Conservation (phyloP, 2,113 vertebrate species). For the Chloebia gouldiae region DNA sequence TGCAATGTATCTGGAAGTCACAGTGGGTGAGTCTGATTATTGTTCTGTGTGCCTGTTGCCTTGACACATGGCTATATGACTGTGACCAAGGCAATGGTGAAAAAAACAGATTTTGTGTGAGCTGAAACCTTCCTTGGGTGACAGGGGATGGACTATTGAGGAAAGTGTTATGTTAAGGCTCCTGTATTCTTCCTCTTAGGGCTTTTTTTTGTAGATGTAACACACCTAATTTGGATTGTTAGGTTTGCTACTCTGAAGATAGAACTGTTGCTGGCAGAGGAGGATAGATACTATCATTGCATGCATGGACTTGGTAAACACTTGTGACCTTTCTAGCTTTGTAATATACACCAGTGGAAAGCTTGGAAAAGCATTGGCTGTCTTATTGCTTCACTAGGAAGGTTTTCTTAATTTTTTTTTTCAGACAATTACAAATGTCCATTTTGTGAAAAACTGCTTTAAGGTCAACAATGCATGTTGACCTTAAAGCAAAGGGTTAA, state of each 20-base stretch:
- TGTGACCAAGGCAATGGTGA: not conserved
- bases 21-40: not conserved
- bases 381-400: not conserved
- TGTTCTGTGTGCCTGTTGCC: not conserved
- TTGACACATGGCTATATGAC: not conserved
- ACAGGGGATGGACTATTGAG: not conserved
- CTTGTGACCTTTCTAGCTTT: not conserved
- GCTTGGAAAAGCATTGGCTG: not conserved
- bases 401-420: not conserved
- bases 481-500: not conserved
- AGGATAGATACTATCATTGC: not conserved
- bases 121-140: not conserved
- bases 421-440: not conserved
- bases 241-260: not conserved
- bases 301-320: not conserved
- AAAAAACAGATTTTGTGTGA: not conserved
- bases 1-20: not conserved
- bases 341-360: not conserved
- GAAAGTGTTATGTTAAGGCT: not conserved
- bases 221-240: not conserved
- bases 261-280: not conserved
- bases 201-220: not conserved
- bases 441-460: not conserved
- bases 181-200: rapidly evolving
- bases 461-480: not conserved